Evolutionary conservation across 2,888 invertebrate genomes (phyloP).

Genomic region (Lottia gigantea): DNA sequence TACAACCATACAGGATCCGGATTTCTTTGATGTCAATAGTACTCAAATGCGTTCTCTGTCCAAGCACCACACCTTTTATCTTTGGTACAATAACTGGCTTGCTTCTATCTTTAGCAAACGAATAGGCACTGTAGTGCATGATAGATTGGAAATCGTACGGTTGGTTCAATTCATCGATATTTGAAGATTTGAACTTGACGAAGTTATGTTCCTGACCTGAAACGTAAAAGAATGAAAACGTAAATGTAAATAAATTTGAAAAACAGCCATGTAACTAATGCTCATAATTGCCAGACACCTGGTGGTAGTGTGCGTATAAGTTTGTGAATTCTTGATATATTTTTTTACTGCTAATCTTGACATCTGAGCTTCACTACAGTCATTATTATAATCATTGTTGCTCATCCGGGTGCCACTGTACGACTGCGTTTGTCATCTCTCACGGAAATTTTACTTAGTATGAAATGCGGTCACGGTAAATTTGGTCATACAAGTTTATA

Average conservation of each 20-base stretch:
- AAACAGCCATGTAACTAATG: no score
- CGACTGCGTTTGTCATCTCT: no score
- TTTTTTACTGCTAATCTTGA: no score
- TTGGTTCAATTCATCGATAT: constrained; percentile 41
- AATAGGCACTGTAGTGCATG: constrained; percentile 78
- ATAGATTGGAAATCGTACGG: constrained; percentile 83
- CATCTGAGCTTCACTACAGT: no score
- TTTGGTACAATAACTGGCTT: constrained; percentile 70
- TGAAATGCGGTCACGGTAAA: no score
- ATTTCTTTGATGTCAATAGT: constrained; percentile 66
- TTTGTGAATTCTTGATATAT: no score
- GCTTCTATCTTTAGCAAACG: constrained; percentile 70
- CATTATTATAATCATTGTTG: no score
- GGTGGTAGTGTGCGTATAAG: no score
- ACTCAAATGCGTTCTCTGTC: constrained; percentile 69
- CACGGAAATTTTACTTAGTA: no score
- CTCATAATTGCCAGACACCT: no score
- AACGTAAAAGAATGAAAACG: not conserved
- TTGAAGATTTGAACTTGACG: constrained; percentile 37
- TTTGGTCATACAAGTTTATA: no score
- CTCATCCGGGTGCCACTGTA: no score
- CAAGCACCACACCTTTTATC: constrained; percentile 71
- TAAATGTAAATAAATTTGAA: not conserved
- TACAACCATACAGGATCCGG: constrained; percentile 66
- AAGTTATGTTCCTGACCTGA: constrained; percentile 48